Percentiles rank a stretch among this genome's conserved stretches.
These are phyloP conservation scores for Agrilus cyanescens DNA, from an alignment of 2,888 invertebrate species.

Conservation along the genomic window DNA sequence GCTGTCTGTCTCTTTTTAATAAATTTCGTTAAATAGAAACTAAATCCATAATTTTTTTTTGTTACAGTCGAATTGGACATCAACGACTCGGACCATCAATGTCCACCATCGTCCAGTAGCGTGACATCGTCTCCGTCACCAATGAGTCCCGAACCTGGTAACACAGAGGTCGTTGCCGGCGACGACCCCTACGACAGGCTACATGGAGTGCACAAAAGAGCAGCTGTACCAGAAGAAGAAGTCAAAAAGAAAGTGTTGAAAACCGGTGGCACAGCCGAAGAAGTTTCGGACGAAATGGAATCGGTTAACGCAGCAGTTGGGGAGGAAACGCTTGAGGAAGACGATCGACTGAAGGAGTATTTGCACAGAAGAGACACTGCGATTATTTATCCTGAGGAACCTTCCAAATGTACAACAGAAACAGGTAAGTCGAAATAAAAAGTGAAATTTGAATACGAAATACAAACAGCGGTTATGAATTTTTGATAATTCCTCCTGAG, in stretches of 20 bases:
- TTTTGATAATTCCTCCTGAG: too few relatives aligned
- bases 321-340: slow-evolving; percentile 25
- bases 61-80: slow-evolving; percentile 33
- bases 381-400: slow-evolving; percentile 35
- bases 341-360: slow-evolving; percentile 37
- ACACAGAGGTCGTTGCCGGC: slow-evolving; percentile 26
- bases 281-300: slow-evolving; percentile 20
- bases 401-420: slow-evolving; percentile 21
- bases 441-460: too few relatives aligned
- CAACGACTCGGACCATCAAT: slow-evolving; percentile 18
- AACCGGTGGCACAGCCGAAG: slow-evolving; percentile 24
- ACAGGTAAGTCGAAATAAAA: slow-evolving; percentile 11
- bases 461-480: too few relatives aligned
- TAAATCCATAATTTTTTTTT: slow-evolving; percentile 8
- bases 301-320: slow-evolving; percentile 25
- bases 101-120: slow-evolving; percentile 23
- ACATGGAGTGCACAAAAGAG: slow-evolving; percentile 22
- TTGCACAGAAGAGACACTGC: slow-evolving; percentile 40
- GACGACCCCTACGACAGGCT: slow-evolving; percentile 16
- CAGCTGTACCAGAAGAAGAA: slow-evolving; percentile 24
- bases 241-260: slow-evolving; percentile 19
- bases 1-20: too few relatives aligned
- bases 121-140: slow-evolving; percentile 19
- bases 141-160: slow-evolving; percentile 31
- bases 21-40: too few relatives aligned